Conservation (phyloP, 1,140 invertebrate species). For the Lasioglossum baleicum region DNA sequence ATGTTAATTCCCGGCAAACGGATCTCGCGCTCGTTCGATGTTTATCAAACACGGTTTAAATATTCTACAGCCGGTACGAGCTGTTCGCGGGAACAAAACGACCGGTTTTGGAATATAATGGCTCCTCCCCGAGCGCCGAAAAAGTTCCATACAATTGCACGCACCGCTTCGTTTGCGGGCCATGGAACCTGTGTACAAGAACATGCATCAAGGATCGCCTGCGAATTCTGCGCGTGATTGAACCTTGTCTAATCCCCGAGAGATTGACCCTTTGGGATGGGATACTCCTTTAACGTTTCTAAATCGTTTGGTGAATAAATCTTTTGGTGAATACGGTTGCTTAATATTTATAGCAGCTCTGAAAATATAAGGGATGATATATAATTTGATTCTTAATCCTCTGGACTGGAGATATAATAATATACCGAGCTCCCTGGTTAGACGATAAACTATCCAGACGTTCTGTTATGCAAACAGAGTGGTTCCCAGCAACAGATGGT, state of each 20-base stretch:
- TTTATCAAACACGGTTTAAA: not conserved
- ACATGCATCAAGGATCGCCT: not conserved
- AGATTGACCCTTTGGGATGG: not conserved
- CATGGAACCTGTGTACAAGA: not conserved
- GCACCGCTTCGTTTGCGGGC: not conserved
- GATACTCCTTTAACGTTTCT: too few species aligned
- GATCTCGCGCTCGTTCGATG: not conserved
- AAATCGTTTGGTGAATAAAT: too few species aligned
- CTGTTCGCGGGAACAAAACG: not conserved
- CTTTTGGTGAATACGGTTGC: too few species aligned
- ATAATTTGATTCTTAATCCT: too few species aligned
- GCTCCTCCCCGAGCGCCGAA: not conserved
- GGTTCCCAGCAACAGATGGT: too few species aligned
- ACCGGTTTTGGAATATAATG: not conserved
- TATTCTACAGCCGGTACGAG: not conserved
- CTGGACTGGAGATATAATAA: too few species aligned
- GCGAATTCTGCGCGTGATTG: not conserved
- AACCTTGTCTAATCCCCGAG: not conserved
- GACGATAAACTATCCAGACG: too few species aligned
- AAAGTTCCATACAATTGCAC: not conserved
- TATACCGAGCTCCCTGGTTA: too few species aligned
- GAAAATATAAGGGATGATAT: too few species aligned
- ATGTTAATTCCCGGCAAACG: conserved; percentile 30
- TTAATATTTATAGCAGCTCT: too few species aligned
- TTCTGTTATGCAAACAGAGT: too few species aligned